Base-by-base conservation (phyloP, 2,113 vertebrate genomes). In the Myxocyprinus asiaticus region DNA sequence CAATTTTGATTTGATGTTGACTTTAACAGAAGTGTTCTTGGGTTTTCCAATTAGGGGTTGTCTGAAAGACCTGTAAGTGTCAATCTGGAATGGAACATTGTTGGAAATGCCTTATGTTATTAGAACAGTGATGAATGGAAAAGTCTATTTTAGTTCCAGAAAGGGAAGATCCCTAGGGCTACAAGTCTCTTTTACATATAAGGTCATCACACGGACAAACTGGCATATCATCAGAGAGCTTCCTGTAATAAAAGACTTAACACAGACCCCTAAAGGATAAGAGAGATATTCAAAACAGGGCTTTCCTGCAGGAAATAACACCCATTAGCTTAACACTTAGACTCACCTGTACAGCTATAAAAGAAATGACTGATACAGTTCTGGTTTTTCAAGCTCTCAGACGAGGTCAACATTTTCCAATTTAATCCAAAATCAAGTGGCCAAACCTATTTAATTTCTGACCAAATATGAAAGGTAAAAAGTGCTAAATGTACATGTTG, bases 131-230 rank as follows among this genome's bases (percentile, higher is more conserved):
- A 67, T 63, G 17, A 80, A 78, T 53, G 45, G 59, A 15, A 67
- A 78, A 66, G 33, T 9, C 5, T 58, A 71, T 71, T 33, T 56
- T 61, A 68, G 22, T 55, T 11, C 50, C 11, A 15, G 51, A 66
- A 4, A 67, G 3, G 67, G 53, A 66, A 58, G 65, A 5, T 62
- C 47, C 71, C 67, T 42, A 50, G n/a, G 61, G 70, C 76, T 33
- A 9, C 75, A 33, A 50, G 67, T 42, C 66, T 68, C 44, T 56
- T 69, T 77, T 68, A 75, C 58, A 80, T 77, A 65, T 11, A 55
- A 84, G 83, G 80, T 82, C 78, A 85, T 67, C 33, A 6, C 12
- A 44, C 47, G 65, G 14, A 79, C 56, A 80, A 45, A 58, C 45
- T 77, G 50, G 50, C 6, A 7, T 67, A 82, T 84, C 80, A 79